Conservation (phyloP, 2,113 vertebrate species). For the Larimichthys crocea region DNA sequence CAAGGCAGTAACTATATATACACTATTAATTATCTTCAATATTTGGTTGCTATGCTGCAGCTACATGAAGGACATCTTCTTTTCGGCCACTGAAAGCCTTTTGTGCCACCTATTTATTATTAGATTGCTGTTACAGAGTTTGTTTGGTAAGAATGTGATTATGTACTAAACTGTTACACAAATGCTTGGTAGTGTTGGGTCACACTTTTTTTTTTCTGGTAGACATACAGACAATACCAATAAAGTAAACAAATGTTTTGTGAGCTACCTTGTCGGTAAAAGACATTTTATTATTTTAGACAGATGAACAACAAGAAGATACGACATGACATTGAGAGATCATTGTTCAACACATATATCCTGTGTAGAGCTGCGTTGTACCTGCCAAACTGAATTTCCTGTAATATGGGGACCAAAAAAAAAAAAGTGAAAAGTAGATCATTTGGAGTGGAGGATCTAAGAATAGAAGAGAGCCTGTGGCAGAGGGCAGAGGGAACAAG, state of each 20-base stretch:
- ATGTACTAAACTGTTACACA: background rate
- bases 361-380: conserved; percentile 48
- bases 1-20: background rate
- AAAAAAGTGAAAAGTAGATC: conserved; percentile 66
- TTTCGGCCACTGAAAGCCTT: background rate
- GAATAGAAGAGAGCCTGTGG: conserved; percentile 71
- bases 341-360: conserved; percentile 23
- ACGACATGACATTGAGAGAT: conserved; percentile 30
- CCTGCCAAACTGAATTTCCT: conserved; percentile 61
- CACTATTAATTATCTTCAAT: background rate
- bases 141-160: background rate
- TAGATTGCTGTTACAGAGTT: background rate
- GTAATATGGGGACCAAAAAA: conserved; percentile 32
- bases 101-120: background rate
- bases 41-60: background rate
- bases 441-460: conserved; percentile 66
- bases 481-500: conserved; percentile 69
- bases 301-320: conserved; percentile 33
- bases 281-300: conserved; percentile 37
- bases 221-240: too few species aligned
- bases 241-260: background rate
- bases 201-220: background rate
- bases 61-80: background rate
- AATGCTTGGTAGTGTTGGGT: background rate
- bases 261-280: background rate